These are phyloP conservation scores for Blastomussa wellsi DNA, from an alignment of 92 coral and sea anemone species.

Conservation along the genomic window DNA sequence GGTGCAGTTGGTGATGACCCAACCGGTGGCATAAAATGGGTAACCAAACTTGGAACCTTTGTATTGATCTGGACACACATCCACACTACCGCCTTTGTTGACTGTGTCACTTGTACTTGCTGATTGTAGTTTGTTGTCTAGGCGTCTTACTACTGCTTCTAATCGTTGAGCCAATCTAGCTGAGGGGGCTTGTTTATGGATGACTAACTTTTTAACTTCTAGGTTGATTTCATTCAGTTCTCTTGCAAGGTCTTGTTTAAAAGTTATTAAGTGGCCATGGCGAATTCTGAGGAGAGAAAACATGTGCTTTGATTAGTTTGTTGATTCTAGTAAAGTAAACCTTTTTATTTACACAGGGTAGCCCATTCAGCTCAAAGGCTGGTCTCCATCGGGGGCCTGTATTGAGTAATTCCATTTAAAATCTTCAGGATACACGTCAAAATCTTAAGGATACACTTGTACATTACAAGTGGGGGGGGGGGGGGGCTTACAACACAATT, in stretches of 20 bases:
- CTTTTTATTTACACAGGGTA: too few relatives aligned
- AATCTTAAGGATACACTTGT: too few relatives aligned
- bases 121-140: constrained; percentile 4
- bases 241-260: constrained; percentile 19
- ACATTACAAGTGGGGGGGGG: too few relatives aligned
- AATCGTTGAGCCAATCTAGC: not conserved
- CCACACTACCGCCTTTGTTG: constrained; percentile 11
- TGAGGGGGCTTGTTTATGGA: constrained; percentile 21
- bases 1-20: constrained; percentile 47
- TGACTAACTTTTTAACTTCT: constrained; percentile 11
- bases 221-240: constrained; percentile 38
- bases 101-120: not conserved
- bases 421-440: too few relatives aligned
- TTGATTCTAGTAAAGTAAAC: too few relatives aligned
- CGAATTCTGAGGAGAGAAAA: not conserved
- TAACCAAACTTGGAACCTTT: constrained; percentile 40
- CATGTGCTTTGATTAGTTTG: not conserved
- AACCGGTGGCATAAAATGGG: constrained; percentile 49
- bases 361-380: too few relatives aligned
- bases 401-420: too few relatives aligned
- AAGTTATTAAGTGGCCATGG: not conserved
- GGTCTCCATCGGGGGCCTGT: too few relatives aligned
- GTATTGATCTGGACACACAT: constrained; percentile 55
- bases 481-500: too few relatives aligned
- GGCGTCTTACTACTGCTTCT: constrained; percentile 1